Evolutionary conservation across 2,113 vertebrate genomes (phyloP), one percentile per base, ranked within the genome.

Genomic region (Channa argus): DNA sequence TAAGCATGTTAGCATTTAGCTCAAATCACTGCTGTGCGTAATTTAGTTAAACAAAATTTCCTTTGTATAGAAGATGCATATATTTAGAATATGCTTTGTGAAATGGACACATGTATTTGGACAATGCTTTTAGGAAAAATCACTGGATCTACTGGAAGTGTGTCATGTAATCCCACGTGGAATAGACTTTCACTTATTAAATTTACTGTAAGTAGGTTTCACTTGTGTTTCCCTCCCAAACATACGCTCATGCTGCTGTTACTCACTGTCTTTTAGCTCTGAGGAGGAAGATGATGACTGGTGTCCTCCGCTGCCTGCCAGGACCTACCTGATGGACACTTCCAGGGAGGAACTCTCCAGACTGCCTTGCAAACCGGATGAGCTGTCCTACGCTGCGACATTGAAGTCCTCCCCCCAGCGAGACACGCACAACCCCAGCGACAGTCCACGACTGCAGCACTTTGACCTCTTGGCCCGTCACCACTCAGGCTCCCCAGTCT

Each of bases 251-350:
- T 44, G 34, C 52, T 59, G 44, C 63, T 34, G 8, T 61, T 38
- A 6, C 46, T 65, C 5, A 11, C n/a, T 14, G 15, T 65, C 45
- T 58, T 77, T 39, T 64, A 99, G 97, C 81, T 68, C 92, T 36
- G 95, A 93, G 63, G 85, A 80, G 2, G 91, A 92, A 3, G 91
- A 94, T 14, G 95, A 96, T 53, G 95, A 96, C 77, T 98, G 96
- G 97, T 96, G 94, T 87, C 95, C 94, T 6, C 95, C 96, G 0
- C 79, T 95, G 76, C 95, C 96, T 1, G 95, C 95, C 75, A 94
- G 95, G 77, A 96, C 91, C 33, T 96, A 95, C 82, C 80, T 93
- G 73, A 93, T 91, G 68, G 95, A 96, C 43, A 62, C 91, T 14
- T 87, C 92, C 60, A 91, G 86, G 7, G 67, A 94, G 15, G 95